Conservation (phyloP, 2,888 invertebrate genomes). For the Protodeltote pygarga region DNA sequence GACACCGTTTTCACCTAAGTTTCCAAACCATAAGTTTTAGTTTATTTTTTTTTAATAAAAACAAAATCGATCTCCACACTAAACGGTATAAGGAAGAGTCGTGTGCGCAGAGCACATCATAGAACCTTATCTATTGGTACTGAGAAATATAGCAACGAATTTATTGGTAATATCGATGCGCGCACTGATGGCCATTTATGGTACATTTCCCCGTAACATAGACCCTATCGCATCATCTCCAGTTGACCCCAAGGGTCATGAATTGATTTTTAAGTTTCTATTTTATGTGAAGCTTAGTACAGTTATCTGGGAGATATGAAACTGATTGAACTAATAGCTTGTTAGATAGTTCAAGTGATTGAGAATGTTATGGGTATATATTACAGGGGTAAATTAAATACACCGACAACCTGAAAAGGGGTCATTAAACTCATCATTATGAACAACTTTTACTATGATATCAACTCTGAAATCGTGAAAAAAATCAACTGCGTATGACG, state of each 20-base stretch:
- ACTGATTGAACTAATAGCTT: conserved; percentile 38
- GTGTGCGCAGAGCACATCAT: conserved; percentile 64
- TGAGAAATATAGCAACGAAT: conserved; percentile 75
- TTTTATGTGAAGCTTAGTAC: conserved; percentile 55
- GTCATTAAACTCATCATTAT: no score
- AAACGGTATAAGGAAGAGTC: conserved; percentile 60
- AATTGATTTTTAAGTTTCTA: conserved; percentile 83
- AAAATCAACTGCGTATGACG: no score
- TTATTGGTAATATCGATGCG: conserved; percentile 80
- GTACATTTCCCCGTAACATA: conserved; percentile 61
- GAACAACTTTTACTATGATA: no score
- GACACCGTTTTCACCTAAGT: no score
- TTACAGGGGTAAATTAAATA: no score
- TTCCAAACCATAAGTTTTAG: not conserved
- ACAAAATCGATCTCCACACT: conserved; percentile 51
- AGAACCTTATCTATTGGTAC: conserved; percentile 78
- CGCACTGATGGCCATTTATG: conserved; percentile 74
- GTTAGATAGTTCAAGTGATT: conserved; percentile 4
- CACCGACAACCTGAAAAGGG: no score
- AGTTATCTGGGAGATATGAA: conserved; percentile 35
- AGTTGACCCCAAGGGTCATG: conserved; percentile 75
- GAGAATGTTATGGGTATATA: conserved; percentile 3
- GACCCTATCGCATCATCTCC: conserved; percentile 68
- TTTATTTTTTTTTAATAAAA: not conserved
- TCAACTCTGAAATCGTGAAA: no score